A percentile compares a stretch with the other conserved stretches of the same genome.
Evolutionary conservation across 1,140 invertebrate species (phyloP).

Genomic region (Caenorhabditis remanei): DNA sequence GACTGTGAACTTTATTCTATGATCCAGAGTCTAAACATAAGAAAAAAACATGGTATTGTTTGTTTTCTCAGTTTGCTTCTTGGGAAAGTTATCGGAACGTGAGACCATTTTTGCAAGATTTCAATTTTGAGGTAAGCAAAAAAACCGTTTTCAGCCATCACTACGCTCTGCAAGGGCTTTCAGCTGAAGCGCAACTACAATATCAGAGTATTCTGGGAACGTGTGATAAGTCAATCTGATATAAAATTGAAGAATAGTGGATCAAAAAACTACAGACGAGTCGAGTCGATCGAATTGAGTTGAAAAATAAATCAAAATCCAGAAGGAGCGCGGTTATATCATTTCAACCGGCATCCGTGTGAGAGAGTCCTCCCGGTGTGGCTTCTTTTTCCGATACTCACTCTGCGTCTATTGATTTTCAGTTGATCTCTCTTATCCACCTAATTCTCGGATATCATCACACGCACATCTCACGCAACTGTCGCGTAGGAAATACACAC

Average conservation of each 20-base stretch:
- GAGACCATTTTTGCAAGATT: no score
- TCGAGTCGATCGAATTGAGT: background rate
- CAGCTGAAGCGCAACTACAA: no score
- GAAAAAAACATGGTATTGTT: background rate
- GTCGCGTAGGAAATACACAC: conserved; percentile 44
- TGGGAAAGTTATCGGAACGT: background rate
- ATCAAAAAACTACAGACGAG: background rate
- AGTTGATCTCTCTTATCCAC: conserved; percentile 24
- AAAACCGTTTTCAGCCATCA: no score
- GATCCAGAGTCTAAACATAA: no score
- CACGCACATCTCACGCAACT: conserved; percentile 51
- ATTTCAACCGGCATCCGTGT: conserved; percentile 37
- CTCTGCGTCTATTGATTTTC: conserved; percentile 44
- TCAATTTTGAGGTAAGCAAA: no score
- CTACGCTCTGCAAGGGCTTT: no score
- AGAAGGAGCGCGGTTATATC: conserved; percentile 48
- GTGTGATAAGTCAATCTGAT: no score
- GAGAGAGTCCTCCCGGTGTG: conserved; percentile 3
- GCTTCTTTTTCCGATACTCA: conserved; percentile 12
- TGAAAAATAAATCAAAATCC: conserved; percentile 45
- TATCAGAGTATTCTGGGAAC: no score
- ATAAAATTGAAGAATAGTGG: background rate
- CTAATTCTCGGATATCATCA: conserved; percentile 45
- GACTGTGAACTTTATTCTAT: conserved; percentile 2
- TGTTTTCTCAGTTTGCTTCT: background rate